Evolutionary conservation across 1,140 invertebrate species (phyloP).

Genomic region (Lucilia cuprina): DNA sequence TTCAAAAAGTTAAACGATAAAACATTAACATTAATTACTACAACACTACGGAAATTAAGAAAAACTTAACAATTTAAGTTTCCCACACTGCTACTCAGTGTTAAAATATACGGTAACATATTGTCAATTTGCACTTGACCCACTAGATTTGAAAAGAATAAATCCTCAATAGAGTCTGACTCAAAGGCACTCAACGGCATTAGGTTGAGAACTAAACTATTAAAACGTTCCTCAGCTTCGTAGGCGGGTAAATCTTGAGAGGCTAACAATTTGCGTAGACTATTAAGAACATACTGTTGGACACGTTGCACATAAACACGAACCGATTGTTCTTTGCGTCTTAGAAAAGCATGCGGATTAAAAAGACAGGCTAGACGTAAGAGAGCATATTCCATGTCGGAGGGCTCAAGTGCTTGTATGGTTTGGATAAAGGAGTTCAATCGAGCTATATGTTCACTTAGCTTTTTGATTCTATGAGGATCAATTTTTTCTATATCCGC

Average conservation of each 20-base stretch:
- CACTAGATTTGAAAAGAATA: slow-evolving; percentile 89
- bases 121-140: slow-evolving; percentile 91
- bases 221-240: slow-evolving; percentile 47
- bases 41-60: background rate
- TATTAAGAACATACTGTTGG: slow-evolving; percentile 52
- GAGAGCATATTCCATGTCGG: slow-evolving; percentile 85
- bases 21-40: background rate
- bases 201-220: slow-evolving; percentile 70
- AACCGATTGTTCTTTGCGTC: slow-evolving; percentile 49
- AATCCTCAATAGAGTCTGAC: slow-evolving; percentile 82
- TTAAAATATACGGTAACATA: slow-evolving; percentile 90
- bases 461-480: slow-evolving; percentile 75
- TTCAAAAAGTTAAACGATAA: background rate
- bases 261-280: slow-evolving; percentile 42
- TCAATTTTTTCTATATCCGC: slow-evolving; percentile 72
- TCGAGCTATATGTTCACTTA: slow-evolving; percentile 82
- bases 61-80: slow-evolving; percentile 40
- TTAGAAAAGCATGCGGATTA: slow-evolving; percentile 52
- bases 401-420: slow-evolving; percentile 75
- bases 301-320: slow-evolving; percentile 54
- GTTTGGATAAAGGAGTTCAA: slow-evolving; percentile 82
- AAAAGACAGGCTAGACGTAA: slow-evolving; percentile 86
- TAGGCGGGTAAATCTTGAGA: slow-evolving; percentile 31
- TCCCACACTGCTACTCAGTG: slow-evolving; percentile 69
- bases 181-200: slow-evolving; percentile 80